phyloP scores from a whole-genome alignment of 2,113 vertebrate genomes.

The Phodopus roborovskii region DNA sequence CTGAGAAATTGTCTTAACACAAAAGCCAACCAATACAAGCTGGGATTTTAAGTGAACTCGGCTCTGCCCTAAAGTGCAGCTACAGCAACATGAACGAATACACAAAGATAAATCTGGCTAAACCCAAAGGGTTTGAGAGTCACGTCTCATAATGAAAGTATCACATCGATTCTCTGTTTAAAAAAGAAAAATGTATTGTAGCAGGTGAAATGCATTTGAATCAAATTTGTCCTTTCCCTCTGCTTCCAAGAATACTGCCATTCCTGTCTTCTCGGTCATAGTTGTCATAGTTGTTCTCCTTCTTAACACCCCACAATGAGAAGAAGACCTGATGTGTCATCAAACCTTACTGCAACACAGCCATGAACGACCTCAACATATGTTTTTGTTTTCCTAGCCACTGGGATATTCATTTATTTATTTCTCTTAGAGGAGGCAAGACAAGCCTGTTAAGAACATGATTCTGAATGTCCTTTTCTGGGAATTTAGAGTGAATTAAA shows the following conservation, averaged over 20 bases:
- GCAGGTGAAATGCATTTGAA: neutral
- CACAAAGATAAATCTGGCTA: neutral
- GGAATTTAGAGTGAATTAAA: slow-evolving; percentile 36
- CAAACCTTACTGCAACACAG: slow-evolving; percentile 76
- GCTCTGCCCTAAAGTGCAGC: neutral
- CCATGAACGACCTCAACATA: slow-evolving; percentile 82
- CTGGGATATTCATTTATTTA: slow-evolving; percentile 76
- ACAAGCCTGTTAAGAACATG: neutral
- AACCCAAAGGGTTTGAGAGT: neutral
- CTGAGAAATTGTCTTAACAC: slow-evolving; percentile 1
- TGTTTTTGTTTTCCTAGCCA: slow-evolving; percentile 79
- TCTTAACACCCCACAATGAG: too few relatives aligned
- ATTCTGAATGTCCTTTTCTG: slow-evolving; percentile 23
- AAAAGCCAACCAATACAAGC: accelerated
- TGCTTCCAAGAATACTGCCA: neutral
- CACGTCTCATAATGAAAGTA: neutral
- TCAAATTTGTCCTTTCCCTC: slow-evolving; percentile 18
- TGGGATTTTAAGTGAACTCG: neutral
- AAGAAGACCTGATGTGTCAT: slow-evolving; percentile 66
- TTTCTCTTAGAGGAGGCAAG: slow-evolving; percentile 72
- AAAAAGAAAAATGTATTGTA: neutral
- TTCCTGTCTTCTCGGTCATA: neutral
- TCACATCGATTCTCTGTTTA: neutral
- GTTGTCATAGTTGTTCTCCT: too few relatives aligned
- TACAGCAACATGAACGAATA: neutral